Percentiles rank a stretch among this genome's conserved stretches.
phyloP scores from a whole-genome alignment of 2,888 invertebrate species.

The Monopis laevigella region DNA sequence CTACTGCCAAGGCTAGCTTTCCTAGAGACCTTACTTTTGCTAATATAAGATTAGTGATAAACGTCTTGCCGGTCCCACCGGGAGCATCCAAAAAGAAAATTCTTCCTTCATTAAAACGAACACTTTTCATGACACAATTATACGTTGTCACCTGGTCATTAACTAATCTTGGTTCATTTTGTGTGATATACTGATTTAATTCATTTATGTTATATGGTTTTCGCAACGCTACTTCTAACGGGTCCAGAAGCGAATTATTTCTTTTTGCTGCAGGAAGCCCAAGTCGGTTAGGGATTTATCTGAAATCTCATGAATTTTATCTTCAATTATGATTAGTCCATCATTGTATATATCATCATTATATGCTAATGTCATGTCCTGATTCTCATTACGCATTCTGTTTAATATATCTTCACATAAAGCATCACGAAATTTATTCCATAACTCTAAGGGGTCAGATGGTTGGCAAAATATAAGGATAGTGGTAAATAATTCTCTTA shows the following conservation, averaged over 20 bases:
- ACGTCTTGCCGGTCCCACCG: constrained; percentile 31
- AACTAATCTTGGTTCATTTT: constrained; percentile 8
- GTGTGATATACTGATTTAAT: constrained; percentile 21
- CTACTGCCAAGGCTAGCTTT: constrained; percentile 23
- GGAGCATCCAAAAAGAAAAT: constrained; percentile 17
- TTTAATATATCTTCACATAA: constrained; percentile 16
- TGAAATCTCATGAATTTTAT: constrained; percentile 7
- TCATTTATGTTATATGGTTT: constrained; percentile 17
- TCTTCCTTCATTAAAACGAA: constrained; percentile 18
- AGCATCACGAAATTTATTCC: constrained; percentile 14
- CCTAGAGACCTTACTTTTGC: constrained; percentile 22
- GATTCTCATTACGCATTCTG: constrained; percentile 6
- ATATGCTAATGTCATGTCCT: neutral
- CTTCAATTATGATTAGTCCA: constrained; percentile 10
- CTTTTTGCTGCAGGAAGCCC: constrained; percentile 9
- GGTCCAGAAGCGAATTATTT: neutral
- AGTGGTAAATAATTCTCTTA: constrained; percentile 16
- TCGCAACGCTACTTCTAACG: constrained; percentile 1
- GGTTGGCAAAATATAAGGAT: constrained; percentile 14
- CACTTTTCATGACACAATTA: constrained; percentile 19
- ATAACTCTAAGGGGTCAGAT: constrained; percentile 14
- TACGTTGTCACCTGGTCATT: constrained; percentile 17
- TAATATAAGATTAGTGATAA: constrained; percentile 23
- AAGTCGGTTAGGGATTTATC: constrained; percentile 12
- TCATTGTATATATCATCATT: constrained; percentile 1